Base-by-base conservation (phyloP, 1,140 invertebrate species). In the Phymorhynchus buccinoides region DNA sequence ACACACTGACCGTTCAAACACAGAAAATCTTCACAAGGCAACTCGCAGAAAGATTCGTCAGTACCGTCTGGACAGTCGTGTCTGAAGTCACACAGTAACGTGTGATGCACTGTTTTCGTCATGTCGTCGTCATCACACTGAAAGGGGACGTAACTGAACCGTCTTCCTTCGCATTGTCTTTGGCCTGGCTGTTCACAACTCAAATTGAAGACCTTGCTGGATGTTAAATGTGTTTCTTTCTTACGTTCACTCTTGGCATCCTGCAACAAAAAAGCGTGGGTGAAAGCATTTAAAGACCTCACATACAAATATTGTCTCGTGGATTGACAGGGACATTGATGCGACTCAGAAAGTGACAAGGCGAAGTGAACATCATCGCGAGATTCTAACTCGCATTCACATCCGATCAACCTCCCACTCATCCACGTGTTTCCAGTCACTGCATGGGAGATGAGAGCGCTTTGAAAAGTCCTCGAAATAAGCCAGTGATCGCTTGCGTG, bases 1-100 rank as follows among this genome's bases (percentile, higher is more conserved):
- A 52, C 48, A 52, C 68, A 73, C 37, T 73, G 68, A 35, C 68
- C 68, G 68, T 73, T 73, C 16, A 14, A 37, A 73, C 68, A 73
- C 68, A 37, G 30, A 37, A 73, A 73, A 12, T 30, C n/a, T 16
- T 73, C 37, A 37, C 68, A 73, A 16, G 30, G 16, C 22, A n/a
- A 9, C 30, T 73, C 68, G 30, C 68, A 73, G 37, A 73, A 73
- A 16, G 30, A 9, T 30, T 73, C 68, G n/a, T 73, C 68, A 73
- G 16, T 35, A 27, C 7, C n/a, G 37, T 73, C 68, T 2, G 37
- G 68, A 52, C 48, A 52, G 22, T 52, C 48, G 12, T 52, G 48
- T 52, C 48, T 52, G 68, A 73, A 73, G 37, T 73, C 68, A 73
- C 68, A 73, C 30, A 73, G 30, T 73, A 30, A 37, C 22, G 4